Percentiles rank a stretch among this genome's conserved stretches.
phyloP scores from a whole-genome alignment of 2,113 vertebrate species.

The Lophotis ruficrista region DNA sequence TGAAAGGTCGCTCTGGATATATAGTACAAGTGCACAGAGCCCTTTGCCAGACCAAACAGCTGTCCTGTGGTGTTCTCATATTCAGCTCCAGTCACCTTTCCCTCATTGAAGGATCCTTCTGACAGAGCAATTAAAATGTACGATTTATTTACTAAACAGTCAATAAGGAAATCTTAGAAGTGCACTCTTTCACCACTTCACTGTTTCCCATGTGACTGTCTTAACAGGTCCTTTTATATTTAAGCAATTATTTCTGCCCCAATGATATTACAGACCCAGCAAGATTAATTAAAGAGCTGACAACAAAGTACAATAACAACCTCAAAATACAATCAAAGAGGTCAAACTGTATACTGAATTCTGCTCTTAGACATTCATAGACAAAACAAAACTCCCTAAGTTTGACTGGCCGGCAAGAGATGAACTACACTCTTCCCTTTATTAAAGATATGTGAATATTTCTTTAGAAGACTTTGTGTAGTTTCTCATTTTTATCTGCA shows the following conservation, averaged over 20 bases:
- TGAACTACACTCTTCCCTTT: constrained; percentile 18
- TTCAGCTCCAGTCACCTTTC: constrained; percentile 72
- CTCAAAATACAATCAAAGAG: not conserved
- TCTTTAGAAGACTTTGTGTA: constrained; percentile 20
- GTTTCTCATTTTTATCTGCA: constrained; percentile 41
- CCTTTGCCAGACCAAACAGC: constrained; percentile 75
- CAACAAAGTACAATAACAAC: constrained; percentile 40
- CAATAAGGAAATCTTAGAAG: constrained; percentile 53
- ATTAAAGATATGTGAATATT: not conserved
- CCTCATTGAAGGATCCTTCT: constrained; percentile 66
- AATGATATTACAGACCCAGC: not conserved
- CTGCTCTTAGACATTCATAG: not conserved
- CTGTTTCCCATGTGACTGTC: constrained; percentile 31
- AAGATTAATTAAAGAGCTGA: constrained; percentile 33
- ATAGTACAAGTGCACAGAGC: constrained; percentile 73
- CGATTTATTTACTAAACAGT: constrained; percentile 70
- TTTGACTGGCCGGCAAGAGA: not conserved
- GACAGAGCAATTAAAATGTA: constrained; percentile 74
- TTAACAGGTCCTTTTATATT: constrained; percentile 47
- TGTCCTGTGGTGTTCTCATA: constrained; percentile 71
- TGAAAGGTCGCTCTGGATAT: constrained; percentile 74
- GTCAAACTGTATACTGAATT: not conserved
- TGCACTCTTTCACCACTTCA: constrained; percentile 32
- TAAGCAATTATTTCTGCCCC: constrained; percentile 53
- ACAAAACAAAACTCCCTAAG: constrained; percentile 5